A percentile compares a stretch with the other conserved stretches of the same genome.
Conservation (phyloP, 2,113 vertebrate genomes). For the Eurystomus gularis region DNA sequence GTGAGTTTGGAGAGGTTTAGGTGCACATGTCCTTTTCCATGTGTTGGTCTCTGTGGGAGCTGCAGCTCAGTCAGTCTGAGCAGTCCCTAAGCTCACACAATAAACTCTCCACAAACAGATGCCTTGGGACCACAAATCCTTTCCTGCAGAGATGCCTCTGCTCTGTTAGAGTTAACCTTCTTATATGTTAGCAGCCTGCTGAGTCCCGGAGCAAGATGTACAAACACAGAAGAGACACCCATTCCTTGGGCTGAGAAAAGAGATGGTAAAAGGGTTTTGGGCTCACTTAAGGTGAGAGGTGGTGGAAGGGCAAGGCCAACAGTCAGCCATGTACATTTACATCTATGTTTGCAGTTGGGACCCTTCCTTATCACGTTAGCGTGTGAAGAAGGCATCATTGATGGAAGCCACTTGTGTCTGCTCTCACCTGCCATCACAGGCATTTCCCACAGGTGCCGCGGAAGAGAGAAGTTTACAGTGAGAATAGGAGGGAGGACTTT, state of each 20-base stretch:
- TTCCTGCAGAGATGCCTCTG: neutral
- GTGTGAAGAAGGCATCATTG: neutral
- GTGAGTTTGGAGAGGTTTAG: neutral
- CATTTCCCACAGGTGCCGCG: neutral
- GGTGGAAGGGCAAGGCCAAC: neutral
- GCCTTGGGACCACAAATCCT: neutral
- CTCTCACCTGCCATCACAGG: neutral
- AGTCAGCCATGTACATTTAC: neutral
- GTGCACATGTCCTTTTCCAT: rapidly evolving
- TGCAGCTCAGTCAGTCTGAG: constrained; percentile 31
- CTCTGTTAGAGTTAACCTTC: neutral
- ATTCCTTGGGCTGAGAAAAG: neutral
- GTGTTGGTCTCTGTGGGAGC: neutral
- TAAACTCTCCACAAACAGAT: neutral
- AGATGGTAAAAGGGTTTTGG: neutral
- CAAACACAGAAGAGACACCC: neutral
- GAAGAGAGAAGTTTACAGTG: neutral
- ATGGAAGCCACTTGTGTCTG: neutral
- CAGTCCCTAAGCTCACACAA: neutral
- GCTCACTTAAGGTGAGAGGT: neutral
- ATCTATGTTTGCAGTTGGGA: rapidly evolving
- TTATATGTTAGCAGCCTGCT: neutral
- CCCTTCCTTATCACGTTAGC: neutral
- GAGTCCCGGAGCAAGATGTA: neutral
- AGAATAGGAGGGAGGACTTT: neutral